phyloP scores from a whole-genome alignment of 2,113 vertebrate genomes.

The Bambusicola thoracicus region DNA sequence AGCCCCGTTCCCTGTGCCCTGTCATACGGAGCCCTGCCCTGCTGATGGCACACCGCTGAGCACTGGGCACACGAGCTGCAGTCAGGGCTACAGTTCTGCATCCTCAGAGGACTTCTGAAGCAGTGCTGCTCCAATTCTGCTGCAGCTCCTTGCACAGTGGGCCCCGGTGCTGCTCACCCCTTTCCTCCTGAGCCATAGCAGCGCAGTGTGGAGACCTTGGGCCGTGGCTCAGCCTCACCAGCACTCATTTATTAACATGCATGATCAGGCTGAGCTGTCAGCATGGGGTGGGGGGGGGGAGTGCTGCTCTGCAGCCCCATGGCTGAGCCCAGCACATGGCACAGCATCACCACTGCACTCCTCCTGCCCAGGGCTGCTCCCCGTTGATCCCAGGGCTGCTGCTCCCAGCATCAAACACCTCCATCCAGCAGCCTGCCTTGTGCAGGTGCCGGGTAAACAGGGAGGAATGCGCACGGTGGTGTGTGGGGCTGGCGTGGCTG shows the following conservation, averaged over 20 bases:
- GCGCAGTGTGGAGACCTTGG: rapidly evolving
- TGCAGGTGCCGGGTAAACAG: background rate
- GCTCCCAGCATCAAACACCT: background rate
- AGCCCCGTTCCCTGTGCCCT: background rate
- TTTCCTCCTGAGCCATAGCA: background rate
- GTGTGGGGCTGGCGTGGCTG: background rate
- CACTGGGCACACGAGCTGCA: background rate
- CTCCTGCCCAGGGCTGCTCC: background rate
- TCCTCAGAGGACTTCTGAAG: background rate
- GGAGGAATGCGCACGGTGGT: slow-evolving; percentile 24
- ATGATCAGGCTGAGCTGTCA: background rate
- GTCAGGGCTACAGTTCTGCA: background rate
- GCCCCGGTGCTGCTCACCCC: rapidly evolving
- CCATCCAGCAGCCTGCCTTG: background rate
- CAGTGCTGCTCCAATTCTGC: background rate
- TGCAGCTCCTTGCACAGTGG: background rate
- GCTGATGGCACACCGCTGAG: background rate
- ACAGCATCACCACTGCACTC: background rate
- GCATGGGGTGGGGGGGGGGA: background rate
- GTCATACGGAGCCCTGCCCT: background rate
- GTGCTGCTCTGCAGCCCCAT: background rate
- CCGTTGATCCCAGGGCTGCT: background rate
- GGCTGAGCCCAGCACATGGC: rapidly evolving
- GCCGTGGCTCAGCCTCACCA: background rate
- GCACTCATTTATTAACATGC: rapidly evolving